phyloP scores from a whole-genome alignment of 2,888 invertebrate species.

The Microplitis manilae region DNA sequence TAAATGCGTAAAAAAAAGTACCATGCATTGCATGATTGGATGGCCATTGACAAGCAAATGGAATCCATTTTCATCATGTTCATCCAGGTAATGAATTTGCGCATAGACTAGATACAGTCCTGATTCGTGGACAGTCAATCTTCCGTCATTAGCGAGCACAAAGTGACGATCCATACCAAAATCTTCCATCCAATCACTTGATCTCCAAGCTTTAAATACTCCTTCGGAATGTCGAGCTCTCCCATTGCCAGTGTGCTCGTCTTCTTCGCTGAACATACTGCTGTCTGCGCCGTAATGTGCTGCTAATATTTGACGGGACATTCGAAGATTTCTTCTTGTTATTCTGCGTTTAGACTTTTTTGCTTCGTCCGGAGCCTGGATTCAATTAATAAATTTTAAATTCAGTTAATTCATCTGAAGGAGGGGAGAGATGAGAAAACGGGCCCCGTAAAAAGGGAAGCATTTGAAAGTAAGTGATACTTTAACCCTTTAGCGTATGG shows the following conservation, averaged over 20 bases:
- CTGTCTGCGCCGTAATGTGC: slow-evolving; percentile 64
- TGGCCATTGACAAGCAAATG: slow-evolving; percentile 78
- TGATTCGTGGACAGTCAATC: slow-evolving; percentile 78
- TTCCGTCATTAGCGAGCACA: slow-evolving; percentile 75
- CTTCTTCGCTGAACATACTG: slow-evolving; percentile 54
- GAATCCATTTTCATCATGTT: slow-evolving; percentile 84
- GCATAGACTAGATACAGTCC: slow-evolving; percentile 86
- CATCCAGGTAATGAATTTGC: slow-evolving; percentile 86
- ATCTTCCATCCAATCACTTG: slow-evolving; percentile 77
- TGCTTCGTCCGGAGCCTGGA: slow-evolving; percentile 14
- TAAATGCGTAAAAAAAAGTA: no score
- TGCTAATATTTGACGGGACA: slow-evolving; percentile 58
- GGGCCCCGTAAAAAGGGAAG: no score
- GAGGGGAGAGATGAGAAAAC: no score
- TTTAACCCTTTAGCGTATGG: no score
- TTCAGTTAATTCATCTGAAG: slow-evolving; percentile 19
- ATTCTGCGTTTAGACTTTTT: slow-evolving; percentile 33
- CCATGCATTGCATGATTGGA: slow-evolving; percentile 81
- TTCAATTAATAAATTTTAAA: not conserved
- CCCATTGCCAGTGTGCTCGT: slow-evolving; percentile 76
- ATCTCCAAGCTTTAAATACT: slow-evolving; percentile 79
- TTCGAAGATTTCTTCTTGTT: slow-evolving; percentile 55
- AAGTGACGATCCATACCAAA: slow-evolving; percentile 78
- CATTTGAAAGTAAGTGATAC: no score
- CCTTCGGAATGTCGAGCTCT: slow-evolving; percentile 77